Percentiles rank a stretch among this genome's conserved stretches.
Conservation (phyloP, 1,140 invertebrate genomes). For the Steinernema khuongi region DNA sequence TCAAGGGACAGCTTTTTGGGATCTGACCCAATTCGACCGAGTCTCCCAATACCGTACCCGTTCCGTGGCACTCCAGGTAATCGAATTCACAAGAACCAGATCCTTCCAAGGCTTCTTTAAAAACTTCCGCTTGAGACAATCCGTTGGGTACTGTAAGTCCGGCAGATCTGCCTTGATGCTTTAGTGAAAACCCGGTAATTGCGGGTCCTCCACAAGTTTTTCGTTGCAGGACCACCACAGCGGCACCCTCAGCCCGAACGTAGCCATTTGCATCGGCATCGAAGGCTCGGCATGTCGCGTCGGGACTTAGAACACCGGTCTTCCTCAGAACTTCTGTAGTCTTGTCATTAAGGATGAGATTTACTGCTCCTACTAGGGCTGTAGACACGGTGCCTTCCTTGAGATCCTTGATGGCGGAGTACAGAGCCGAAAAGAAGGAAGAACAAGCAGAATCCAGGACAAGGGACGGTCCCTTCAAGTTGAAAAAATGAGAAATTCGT, state of each 20-base stretch:
- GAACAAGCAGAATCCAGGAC: slow-evolving; percentile 89
- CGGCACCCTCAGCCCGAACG: slow-evolving; percentile 78
- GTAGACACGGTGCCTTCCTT: slow-evolving; percentile 76
- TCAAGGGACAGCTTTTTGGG: neutral
- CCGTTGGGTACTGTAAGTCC: slow-evolving; percentile 80
- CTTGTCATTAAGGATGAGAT: slow-evolving; percentile 76
- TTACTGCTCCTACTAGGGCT: slow-evolving; percentile 80
- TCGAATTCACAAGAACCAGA: slow-evolving; percentile 69
- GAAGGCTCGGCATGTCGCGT: slow-evolving; percentile 85
- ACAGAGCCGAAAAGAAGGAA: slow-evolving; percentile 76
- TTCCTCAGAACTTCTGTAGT: slow-evolving; percentile 75
- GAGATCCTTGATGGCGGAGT: slow-evolving; percentile 74
- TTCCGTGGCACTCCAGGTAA: slow-evolving; percentile 89
- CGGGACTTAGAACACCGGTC: slow-evolving; percentile 77
- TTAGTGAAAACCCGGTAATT: slow-evolving; percentile 69
- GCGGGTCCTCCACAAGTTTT: slow-evolving; percentile 68
- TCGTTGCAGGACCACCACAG: slow-evolving; percentile 75
- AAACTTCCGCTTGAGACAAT: slow-evolving; percentile 73
- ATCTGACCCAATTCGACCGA: slow-evolving; percentile 70
- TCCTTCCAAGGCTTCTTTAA: slow-evolving; percentile 75
- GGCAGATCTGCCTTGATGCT: slow-evolving; percentile 44
- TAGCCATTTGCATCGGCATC: slow-evolving; percentile 80
- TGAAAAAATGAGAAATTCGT: slow-evolving; percentile 43
- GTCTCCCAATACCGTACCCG: slow-evolving; percentile 81
- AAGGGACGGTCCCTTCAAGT: slow-evolving; percentile 73